phyloP scores from a whole-genome alignment of 2,888 invertebrate species.

The Epinotia nisella region DNA sequence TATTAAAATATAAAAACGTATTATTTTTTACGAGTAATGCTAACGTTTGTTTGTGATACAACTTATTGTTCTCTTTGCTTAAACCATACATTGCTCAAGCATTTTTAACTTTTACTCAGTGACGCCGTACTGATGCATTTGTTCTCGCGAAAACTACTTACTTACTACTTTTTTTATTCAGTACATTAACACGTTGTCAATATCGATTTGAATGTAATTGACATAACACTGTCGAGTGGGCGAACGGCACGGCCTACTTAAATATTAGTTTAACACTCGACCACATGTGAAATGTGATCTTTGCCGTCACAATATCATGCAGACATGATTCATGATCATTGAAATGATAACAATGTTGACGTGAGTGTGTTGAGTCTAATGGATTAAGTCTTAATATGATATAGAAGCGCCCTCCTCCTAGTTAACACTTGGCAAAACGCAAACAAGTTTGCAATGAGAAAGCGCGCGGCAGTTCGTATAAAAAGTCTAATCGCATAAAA shows the following conservation, averaged over 20 bases:
- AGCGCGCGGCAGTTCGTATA: no score
- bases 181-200: background rate
- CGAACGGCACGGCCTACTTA: background rate
- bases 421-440: no score
- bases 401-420: no score
- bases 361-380: background rate
- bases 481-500: no score
- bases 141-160: background rate
- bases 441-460: no score
- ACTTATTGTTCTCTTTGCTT: no score
- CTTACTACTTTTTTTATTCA: background rate
- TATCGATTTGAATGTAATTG: slow-evolving; percentile 3
- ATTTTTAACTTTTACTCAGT: no score
- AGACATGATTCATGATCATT: slow-evolving; percentile 23
- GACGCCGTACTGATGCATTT: no score
- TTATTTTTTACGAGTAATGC: no score
- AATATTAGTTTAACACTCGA: slow-evolving; percentile 28
- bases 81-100: no score
- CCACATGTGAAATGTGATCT: slow-evolving; percentile 20
- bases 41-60: no score
- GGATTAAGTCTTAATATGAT: background rate
- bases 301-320: slow-evolving; percentile 16
- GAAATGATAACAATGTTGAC: slow-evolving; percentile 17
- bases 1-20: no score
- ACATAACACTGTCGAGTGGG: background rate